Evolutionary conservation across 2,888 invertebrate genomes (phyloP), one percentile per base, ranked within the genome.

Genomic region (Polia nebulosa): DNA sequence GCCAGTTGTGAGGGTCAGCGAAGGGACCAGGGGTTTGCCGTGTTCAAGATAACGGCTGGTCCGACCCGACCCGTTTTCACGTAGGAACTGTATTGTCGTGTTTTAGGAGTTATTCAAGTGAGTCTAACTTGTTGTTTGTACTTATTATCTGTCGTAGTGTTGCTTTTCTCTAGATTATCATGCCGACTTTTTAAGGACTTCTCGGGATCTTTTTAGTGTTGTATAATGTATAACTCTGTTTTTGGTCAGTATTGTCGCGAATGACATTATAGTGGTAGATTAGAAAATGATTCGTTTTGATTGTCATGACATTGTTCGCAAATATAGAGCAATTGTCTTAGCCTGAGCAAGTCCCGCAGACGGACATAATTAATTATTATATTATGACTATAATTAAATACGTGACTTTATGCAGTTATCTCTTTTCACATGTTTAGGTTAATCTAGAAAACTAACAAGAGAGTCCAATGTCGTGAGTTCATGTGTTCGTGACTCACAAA

Each of bases 1-100:
- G 41, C 55, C 74, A 59, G 61, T 58, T 51, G 74, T 47, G 7
- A 57, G 57, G 77, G 76, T 80, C 76, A 74, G 56, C 22, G 15
- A 41, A 56, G 51, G 79, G 62, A 32, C 29, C 11, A 44, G 11
- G 53, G 72, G 59, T 55, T 55, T 36, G 34, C 56, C 41, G 55
- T 66, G 66, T 66, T 66, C 62, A 62, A 44, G 74, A 73, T 76
- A 76, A 76, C 62, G 53, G n/a, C 51, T 29, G 22, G 29, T 9
- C 41, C 51, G 51, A 59, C 73, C 41, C 78, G 34, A 78, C 73
- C 44, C 39, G 17, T 47, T 52, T 64, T 29, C 29, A 39, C 47
- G 11, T 39, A 27, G 17, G 20, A 20, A 61, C 36, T 62, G 22
- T 39, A 25, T 27, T 32, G 22, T 53, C 29, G 29, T 52, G 34